Base-by-base conservation (phyloP, 2,797 vertebrate species). In the Gallinago solitaria region DNA sequence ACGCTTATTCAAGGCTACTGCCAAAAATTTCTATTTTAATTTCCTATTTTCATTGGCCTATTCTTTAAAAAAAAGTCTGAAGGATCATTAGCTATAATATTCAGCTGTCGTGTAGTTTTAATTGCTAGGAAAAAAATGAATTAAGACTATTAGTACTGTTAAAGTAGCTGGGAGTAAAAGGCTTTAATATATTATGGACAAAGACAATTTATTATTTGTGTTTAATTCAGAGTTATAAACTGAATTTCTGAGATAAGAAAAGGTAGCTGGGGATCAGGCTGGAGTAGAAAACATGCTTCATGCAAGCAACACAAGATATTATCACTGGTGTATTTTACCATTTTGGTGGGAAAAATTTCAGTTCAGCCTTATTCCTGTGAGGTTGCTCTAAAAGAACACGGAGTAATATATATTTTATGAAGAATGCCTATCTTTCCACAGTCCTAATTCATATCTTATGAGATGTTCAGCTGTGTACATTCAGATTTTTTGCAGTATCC, bases 391-490 rank as follows among this genome's bases (percentile, higher is more conserved):
- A 82, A 94, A 81, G 68, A 87, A 64, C 8, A 32, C 39, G 47
- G 8, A 71, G 16, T 37, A 92, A 90, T 86, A 81, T 2, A 19
- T 69, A 78, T 86, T 96, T 96, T 61, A 91, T 73, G 33, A 90
- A 79, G 43, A 92, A 83, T 37, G 16, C 15, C 39, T 78, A 45
- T 69, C 70, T 69, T 33, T 43, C 67, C 13, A 2, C 27, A 73
- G 23, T 48, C 25, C 20, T 18, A 88, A 32, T 25, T 89, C 9
- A 15, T 23, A 90, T 9, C 51, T 91, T 76, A 88, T 15, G 12
- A 93, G 69, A 47, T 48, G 45, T 56, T 68, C 48, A 77, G 16
- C 25, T 56, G 41, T 64, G 64, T 56, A 79, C 5, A 10, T 53
- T 82, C 23, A 88, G 51, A 73, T 79, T 74, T 59, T 76, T 27